These are phyloP conservation scores for Datnioides undecimradiatus DNA, from an alignment of 2,113 vertebrate species.

Conservation along the genomic window DNA sequence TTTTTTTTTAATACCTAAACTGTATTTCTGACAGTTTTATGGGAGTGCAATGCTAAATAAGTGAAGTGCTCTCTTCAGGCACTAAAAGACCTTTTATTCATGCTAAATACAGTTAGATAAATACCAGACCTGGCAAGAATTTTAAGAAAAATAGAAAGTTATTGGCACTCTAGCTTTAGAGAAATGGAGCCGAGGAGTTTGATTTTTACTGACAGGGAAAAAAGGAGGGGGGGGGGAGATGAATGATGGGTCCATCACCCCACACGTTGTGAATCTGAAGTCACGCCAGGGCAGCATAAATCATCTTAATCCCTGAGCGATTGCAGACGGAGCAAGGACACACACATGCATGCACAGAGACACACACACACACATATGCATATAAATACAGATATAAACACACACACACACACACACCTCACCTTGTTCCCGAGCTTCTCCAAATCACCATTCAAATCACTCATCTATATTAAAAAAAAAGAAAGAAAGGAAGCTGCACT, in stretches of 20 bases:
- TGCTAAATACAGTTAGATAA: not conserved
- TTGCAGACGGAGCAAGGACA: conserved; percentile 58
- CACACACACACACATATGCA: not conserved
- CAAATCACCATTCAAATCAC: conserved; percentile 70
- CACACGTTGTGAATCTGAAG: conserved; percentile 67
- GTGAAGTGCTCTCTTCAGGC: not conserved
- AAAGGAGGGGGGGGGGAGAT: conserved; percentile 17
- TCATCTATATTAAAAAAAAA: conserved; percentile 66
- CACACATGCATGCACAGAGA: conserved; percentile 15
- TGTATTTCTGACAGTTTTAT: too few relatives aligned
- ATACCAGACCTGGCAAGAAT: not conserved
- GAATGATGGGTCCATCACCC: conserved; percentile 64
- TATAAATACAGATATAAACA: not conserved
- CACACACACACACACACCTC: conserved; percentile 52
- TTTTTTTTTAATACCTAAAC: too few relatives aligned
- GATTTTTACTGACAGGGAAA: conserved; percentile 6
- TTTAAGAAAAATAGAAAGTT: not conserved
- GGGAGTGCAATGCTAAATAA: not conserved
- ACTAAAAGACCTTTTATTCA: too few relatives aligned
- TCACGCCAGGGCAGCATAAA: conserved; percentile 68
- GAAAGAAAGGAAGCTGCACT: conserved; percentile 30
- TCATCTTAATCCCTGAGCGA: conserved; percentile 76
- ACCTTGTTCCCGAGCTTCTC: conserved; percentile 64
- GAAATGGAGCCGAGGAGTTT: not conserved
- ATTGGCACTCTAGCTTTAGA: not conserved